phyloP scores from a whole-genome alignment of 2,888 invertebrate genomes.

The Pristionchus arcanus region DNA sequence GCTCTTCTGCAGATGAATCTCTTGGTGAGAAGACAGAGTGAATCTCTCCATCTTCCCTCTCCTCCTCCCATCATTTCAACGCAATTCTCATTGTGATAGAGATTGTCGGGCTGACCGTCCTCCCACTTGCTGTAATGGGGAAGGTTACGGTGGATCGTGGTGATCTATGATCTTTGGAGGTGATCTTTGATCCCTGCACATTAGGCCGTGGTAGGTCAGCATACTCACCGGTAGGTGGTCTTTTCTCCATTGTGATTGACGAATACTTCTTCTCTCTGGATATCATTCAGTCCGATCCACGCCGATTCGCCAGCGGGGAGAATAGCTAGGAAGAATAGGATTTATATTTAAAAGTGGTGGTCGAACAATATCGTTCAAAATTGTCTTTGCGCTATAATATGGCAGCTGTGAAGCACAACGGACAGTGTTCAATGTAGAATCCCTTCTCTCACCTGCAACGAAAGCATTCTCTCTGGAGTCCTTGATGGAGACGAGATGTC shows the following conservation, averaged over 20 bases:
- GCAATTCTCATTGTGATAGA: slow-evolving; percentile 71
- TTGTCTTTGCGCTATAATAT: too few species aligned
- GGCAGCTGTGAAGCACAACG: too few species aligned
- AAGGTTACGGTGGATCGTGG: background rate
- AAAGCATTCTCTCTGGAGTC: slow-evolving; percentile 62
- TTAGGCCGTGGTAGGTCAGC: background rate
- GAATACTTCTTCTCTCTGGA: slow-evolving; percentile 68
- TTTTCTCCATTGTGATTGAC: slow-evolving; percentile 61
- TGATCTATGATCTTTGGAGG: too few species aligned
- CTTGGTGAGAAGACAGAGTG: slow-evolving; percentile 64
- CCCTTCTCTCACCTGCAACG: slow-evolving; percentile 54
- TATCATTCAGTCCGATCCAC: slow-evolving; percentile 69
- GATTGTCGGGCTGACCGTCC: slow-evolving; percentile 68
- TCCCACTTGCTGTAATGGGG: slow-evolving; percentile 1
- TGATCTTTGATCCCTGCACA: too few species aligned
- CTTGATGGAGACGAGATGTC: slow-evolving; percentile 65
- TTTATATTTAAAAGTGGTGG: background rate
- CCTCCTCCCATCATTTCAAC: slow-evolving; percentile 60
- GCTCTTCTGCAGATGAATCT: slow-evolving; percentile 67
- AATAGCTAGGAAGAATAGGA: background rate
- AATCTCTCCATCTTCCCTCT: slow-evolving; percentile 66
- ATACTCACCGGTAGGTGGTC: slow-evolving; percentile 1
- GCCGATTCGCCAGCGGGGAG: slow-evolving; percentile 56
- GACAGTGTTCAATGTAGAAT: background rate
- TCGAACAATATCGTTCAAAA: too few species aligned